Evolutionary conservation across 2,113 vertebrate genomes (phyloP), one percentile per base, ranked within the genome.

Genomic region (Siniperca knerii): DNA sequence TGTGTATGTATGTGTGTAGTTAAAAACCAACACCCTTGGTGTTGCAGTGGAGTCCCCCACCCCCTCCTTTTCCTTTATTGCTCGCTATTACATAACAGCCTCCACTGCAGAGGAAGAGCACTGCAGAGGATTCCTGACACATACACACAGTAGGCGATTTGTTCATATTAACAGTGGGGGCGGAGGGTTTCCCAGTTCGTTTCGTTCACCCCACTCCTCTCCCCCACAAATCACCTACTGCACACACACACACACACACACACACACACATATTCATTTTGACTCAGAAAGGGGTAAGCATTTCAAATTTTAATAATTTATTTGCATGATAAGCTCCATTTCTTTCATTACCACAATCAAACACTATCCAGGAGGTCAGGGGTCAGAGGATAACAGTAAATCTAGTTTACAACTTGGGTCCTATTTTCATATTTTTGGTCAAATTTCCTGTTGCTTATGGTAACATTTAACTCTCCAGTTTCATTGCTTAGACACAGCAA

Each of bases 21-120:
- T 42, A 42, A 8, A 42, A 42, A 42, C 4, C 8, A 42, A 42
- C 6, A 8, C 61, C 33, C 33, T 61, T 8, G 1, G 62, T 90
- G 73, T 84, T 88, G 82, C 88, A 87, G 85, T 71, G 52, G 35
- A 77, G 7, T 4, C 61, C 76, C 37, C 86, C 35, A 48, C 58
- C 11, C 52, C 29, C 4, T 20, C 1, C 7, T 7, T 33, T 57
- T 75, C 9, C 42, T 69, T 87, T 70, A 82, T 68, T 73, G 18
- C 69, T 66, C 29, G 1, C n/a, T 29, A 15, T 92, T 93, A 83
- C 81, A 83, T 90, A 93, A 92, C 81, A 62, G 57, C 33, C 68
- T 89, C 85, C 89, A 81, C 90, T 90, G 92, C 92, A 87, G 85
- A 89, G 92, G 82, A 78, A 77, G 55, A 83, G 71, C 78, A 84